Evolutionary conservation across 2,888 invertebrate species (phyloP), one percentile per base, ranked within the genome.

Genomic region (Pasiphila rectangulata): DNA sequence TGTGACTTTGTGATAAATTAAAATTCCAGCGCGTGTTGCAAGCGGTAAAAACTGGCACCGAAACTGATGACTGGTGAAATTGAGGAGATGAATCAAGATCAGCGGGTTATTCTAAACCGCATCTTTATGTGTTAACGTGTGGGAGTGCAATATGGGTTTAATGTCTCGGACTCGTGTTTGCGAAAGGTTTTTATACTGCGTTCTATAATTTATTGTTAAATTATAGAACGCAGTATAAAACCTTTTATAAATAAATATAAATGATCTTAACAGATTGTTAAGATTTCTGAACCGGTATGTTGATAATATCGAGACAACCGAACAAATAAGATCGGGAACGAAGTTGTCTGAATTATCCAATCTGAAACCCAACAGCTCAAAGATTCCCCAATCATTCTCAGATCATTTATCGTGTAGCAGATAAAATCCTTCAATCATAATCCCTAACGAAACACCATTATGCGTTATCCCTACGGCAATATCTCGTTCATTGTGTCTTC

Each of bases 1-100:
- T 34, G 17, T 5, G 27, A 34, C 23, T 43, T 43, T 43, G 35
- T 48, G 43, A 48, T 43, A 4, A 29, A 43, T 43, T 48, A 23
- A 19, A 21, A 30, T 30, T 15, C 15, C 16, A 5, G 9, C 30
- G 3, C 40, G 30, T 30, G 30, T 24, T 24, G 24, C 25, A 4
- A 10, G 10, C 3, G 4, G n/a, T 16, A 13, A 15, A 27, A 15
- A 4, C 17, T 7, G 9, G 9, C 6, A 6, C 37, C 2, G 2
- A 7, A 6, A 17, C 36, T 16, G 21, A 21, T 21, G 36, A 36
- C 9, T 24, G 1, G 19, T 34, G 23, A 24, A 36, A 4, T 15
- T n/a, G 4, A 7, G n/a, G 7, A 29, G 15, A 15, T 1, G 29
- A 29, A 29, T 27, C 13, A 27, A 12, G 10, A 10, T 3, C 25